Conservation (phyloP, 2,888 invertebrate genomes). For the Sphecodes monilicornis region DNA sequence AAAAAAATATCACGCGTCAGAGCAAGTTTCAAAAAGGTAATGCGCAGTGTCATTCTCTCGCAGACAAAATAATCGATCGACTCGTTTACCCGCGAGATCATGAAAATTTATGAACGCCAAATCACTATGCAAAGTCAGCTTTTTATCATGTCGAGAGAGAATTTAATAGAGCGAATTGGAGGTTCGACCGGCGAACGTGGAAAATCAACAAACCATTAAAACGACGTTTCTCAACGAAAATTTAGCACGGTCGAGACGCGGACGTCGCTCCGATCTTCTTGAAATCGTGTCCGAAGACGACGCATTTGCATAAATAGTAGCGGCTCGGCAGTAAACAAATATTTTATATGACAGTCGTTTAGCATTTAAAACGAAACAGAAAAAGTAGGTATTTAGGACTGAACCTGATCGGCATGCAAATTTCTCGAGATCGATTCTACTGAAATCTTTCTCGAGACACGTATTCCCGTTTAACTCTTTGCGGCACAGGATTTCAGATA, state of each 20-base stretch:
- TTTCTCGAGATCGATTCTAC: background rate
- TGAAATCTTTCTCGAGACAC: background rate
- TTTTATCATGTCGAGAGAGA: background rate
- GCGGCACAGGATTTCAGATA: no score
- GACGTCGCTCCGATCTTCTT: background rate
- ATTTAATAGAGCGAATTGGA: background rate
- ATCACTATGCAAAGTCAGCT: background rate
- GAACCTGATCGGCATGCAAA: background rate
- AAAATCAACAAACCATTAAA: background rate
- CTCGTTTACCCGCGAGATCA: background rate
- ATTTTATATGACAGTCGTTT: background rate
- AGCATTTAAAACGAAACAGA: conserved; percentile 1
- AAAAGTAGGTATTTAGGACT: background rate
- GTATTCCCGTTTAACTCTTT: no score
- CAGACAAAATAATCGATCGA: background rate
- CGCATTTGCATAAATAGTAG: background rate
- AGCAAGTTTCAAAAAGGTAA: background rate
- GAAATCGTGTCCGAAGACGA: background rate
- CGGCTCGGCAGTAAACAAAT: background rate
- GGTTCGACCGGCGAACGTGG: background rate
- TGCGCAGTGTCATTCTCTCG: background rate
- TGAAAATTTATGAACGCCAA: conserved; percentile 3
- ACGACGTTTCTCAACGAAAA: background rate
- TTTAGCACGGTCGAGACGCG: background rate
- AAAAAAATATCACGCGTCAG: background rate